Base-by-base conservation (phyloP, 2,888 invertebrate species). In the Drosophila cyrtoloma region DNA sequence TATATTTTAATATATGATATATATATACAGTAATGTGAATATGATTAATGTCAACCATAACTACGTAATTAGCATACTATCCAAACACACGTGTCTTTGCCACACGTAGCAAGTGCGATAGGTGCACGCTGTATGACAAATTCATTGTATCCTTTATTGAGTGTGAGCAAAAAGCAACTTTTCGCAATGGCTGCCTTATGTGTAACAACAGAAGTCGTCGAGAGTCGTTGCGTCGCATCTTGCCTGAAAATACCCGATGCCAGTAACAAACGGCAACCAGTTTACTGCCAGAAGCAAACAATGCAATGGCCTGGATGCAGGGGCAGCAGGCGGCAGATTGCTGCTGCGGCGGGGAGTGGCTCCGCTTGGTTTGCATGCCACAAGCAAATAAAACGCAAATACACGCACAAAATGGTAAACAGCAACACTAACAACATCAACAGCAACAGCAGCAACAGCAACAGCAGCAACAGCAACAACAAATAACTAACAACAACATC, bases 181-280 rank as follows among this genome's bases (percentile, higher is more conserved):
- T 42, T 66, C 67, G 68, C 77, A 55, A 68, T 75, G 67, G 75
- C 78, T 82, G 82, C 79, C 87, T 86, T 75, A 85, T 74, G 89
- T 83, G 90, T 90, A 92, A 92, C 83, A 80, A 80, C 92, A 92
- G 92, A 90, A 92, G 92, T 90, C 85, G 89, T 79, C 82, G 77
- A 77, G 52, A 63, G 47, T 47, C 16, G 47, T 47, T 47, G 47
- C 47, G 58, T 47, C 44, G 71, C 76, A 79, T 72, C 86, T 62
- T 37, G 33, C 58, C 57, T 39, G 30, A 47, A 59, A 53, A 37
- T 28, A 66, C 64, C 51, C 67, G 61, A 32, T 52, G 59, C 37
- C 57, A 58, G 39, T 51, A 81, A 81, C 30, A 51, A 64, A 22
- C 33, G 39, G 39, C 53, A 86, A 86, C 86, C 81, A 83, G 84